These are phyloP conservation scores for Clavelina lepadiformis DNA, from an alignment of 23 tunicate species.

Conservation along the genomic window DNA sequence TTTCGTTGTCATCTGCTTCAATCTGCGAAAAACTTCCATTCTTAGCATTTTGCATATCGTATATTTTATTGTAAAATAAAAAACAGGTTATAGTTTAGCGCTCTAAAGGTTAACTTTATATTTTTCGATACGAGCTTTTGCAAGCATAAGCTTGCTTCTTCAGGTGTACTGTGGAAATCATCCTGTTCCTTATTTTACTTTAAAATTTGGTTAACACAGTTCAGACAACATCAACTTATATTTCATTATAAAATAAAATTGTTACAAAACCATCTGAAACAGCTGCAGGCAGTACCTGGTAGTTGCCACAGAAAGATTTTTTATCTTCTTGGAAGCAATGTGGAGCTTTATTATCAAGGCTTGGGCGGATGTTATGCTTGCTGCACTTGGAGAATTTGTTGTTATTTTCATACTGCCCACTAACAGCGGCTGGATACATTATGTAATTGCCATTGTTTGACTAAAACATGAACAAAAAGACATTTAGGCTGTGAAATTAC, in stretches of 20 bases:
- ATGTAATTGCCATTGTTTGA: slow-evolving; percentile 78
- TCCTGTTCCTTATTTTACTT: too few relatives aligned
- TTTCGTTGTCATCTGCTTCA: slow-evolving; percentile 59
- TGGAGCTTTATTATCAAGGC: slow-evolving; percentile 37
- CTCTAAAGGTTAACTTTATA: too few relatives aligned
- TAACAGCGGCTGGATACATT: slow-evolving; percentile 93
- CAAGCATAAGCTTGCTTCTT: too few relatives aligned
- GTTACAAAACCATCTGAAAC: background rate
- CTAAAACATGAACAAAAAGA: too few relatives aligned
- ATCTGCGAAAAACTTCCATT: slow-evolving; percentile 37
- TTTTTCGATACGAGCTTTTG: too few relatives aligned
- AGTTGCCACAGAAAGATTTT: slow-evolving; percentile 82
- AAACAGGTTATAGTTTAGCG: too few relatives aligned
- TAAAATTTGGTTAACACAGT: too few relatives aligned
- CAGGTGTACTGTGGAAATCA: too few relatives aligned
- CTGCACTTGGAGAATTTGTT: slow-evolving; percentile 81
- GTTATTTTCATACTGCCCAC: slow-evolving; percentile 72
- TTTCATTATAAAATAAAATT: background rate
- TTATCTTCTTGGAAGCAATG: slow-evolving; percentile 56
- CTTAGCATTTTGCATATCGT: background rate
- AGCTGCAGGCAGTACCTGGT: slow-evolving; percentile 17
- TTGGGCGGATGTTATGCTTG: slow-evolving; percentile 52
- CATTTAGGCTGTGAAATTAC: too few relatives aligned
- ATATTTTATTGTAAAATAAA: background rate
- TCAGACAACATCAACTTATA: too few relatives aligned